Conservation (phyloP, 2,113 vertebrate species). For the Carassius gibelio region DNA sequence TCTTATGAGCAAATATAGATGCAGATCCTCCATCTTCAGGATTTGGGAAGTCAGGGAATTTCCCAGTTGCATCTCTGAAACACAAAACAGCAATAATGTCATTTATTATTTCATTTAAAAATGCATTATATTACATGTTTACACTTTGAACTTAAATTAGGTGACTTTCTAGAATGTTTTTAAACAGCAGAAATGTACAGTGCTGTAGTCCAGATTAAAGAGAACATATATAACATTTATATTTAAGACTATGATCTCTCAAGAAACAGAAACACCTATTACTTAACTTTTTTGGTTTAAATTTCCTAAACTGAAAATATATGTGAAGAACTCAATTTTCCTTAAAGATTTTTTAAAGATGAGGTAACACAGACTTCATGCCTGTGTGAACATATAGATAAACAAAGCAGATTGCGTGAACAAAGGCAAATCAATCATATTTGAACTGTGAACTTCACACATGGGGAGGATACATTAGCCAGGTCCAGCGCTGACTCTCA, state of each 20-base stretch:
- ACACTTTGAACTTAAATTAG: not conserved
- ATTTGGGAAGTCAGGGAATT: slow-evolving; percentile 81
- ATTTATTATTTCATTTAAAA: not conserved
- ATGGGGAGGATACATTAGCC: slow-evolving; percentile 52
- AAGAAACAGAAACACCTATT: not conserved
- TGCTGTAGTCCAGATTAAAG: not conserved
- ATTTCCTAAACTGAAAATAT: slow-evolving; percentile 10
- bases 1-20: slow-evolving; percentile 78
- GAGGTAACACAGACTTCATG: slow-evolving; percentile 38
- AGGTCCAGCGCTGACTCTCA: slow-evolving; percentile 39
- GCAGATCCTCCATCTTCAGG: slow-evolving; percentile 78
- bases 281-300: not conserved
- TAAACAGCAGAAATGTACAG: not conserved
- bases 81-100: slow-evolving; percentile 1
- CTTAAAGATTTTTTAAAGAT: slow-evolving; percentile 35
- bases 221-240: not conserved
- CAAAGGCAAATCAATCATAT: slow-evolving; percentile 44
- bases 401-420: slow-evolving; percentile 30
- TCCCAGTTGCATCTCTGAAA: slow-evolving; percentile 77
- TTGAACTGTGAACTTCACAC: slow-evolving; percentile 43
- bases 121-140: not conserved
- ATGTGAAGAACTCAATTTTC: not conserved
- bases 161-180: not conserved
- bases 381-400: slow-evolving; percentile 31
- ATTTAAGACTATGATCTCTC: not conserved